Conservation (phyloP, 2,797 vertebrate genomes). For the Echiichthys vipera region DNA sequence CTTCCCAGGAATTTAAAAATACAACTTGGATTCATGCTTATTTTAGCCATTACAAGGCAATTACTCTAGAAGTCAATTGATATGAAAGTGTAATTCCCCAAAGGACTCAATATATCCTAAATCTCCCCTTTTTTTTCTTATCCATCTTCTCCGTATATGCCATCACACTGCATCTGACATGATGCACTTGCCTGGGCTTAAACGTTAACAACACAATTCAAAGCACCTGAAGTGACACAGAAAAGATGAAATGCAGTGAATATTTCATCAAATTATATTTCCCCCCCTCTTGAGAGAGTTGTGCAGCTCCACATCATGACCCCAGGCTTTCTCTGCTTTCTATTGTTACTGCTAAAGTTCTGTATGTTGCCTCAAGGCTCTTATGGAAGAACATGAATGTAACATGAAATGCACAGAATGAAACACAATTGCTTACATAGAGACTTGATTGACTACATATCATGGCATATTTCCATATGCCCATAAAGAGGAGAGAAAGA, state of each 20-base stretch:
- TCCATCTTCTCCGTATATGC: conserved; percentile 16
- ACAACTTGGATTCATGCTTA: background rate
- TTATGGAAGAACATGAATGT: conserved; percentile 24
- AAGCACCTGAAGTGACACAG: conserved; percentile 44
- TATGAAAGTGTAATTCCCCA: background rate
- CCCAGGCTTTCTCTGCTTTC: conserved; percentile 38
- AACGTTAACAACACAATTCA: conserved; percentile 56
- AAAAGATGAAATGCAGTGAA: conserved; percentile 61
- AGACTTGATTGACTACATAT: background rate
- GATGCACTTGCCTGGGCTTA: conserved; percentile 39
- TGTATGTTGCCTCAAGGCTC: conserved; percentile 38
- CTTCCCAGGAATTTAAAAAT: too few relatives aligned
- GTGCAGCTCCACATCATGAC: conserved; percentile 41
- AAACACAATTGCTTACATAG: conserved; percentile 7
- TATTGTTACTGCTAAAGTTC: conserved; percentile 40
- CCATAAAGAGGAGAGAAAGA: background rate
- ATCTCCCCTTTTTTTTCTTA: background rate
- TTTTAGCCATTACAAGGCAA: background rate
- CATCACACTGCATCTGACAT: conserved; percentile 8
- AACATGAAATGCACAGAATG: conserved; percentile 25
- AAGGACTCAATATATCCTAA: too few relatives aligned
- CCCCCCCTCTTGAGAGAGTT: conserved; percentile 11
- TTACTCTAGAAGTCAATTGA: background rate
- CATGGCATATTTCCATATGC: background rate
- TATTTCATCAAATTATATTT: conserved; percentile 55